Evolutionary conservation across 2,797 vertebrate species (phyloP), one percentile per base, ranked within the genome.

Genomic region (Notolepis coatsorum): DNA sequence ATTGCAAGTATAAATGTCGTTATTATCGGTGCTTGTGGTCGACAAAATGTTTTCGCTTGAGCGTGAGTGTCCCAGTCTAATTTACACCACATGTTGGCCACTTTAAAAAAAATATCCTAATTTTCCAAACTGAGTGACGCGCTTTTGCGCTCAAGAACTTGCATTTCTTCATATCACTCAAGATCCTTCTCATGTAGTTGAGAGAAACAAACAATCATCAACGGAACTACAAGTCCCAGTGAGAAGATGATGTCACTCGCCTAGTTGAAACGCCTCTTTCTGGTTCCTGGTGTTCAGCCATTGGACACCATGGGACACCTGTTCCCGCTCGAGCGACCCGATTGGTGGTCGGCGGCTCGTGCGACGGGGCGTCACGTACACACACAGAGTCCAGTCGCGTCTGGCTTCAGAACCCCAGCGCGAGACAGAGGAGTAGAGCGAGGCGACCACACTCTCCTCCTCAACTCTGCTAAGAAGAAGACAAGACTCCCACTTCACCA

Each of bases 281-380:
- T 65, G 7, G n/a, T 86, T 85, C 80, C 79, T 77, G 43, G 0
- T 80, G 13, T 25, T 42, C 54, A 1, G 3, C 41, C 0, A 80
- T 84, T 80, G 75, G 73, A 13, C 5, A 0, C 35, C 35, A n/a
- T 37, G 28, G 6, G 35, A 37, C 5, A 0, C 0, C 5, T 8
- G 2, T 50, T 58, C 18, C n/a, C 5, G 1, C 2, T 18, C 0
- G 10, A 13, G 47, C 3, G 13, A 9, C 72, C 43, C 57, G 71
- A 87, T 90, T 90, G 87, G 87, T 20, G n/a, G 0, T 0, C 0
- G 0, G 6, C 0, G 1, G 66, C 85, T 91, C 87, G 65, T 84
- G 87, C 84, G 88, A 84, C n/a, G 71, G 0, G 1, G 20, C 80
- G 84, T 88, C 77, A 84, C 54, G 3, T 7, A 0, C 9, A 33